Conservation (phyloP, 2,888 invertebrate species). For the Thereva unica region DNA sequence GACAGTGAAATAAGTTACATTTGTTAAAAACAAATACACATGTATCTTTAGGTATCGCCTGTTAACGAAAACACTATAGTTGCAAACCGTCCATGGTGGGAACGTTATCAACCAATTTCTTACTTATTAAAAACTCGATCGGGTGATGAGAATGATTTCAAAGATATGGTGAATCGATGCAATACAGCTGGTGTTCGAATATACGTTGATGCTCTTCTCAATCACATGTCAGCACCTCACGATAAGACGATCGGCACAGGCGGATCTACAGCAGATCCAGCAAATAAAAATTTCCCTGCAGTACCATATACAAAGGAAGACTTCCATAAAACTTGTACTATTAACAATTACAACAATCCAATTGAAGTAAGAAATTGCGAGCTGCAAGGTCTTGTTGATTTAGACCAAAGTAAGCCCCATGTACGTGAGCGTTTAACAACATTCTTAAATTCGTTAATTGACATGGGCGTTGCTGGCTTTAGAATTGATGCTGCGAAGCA, state of each 20-base stretch:
- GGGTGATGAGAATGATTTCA: conserved; percentile 73
- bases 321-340: conserved; percentile 70
- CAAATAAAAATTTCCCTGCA: conserved; percentile 61
- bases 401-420: conserved; percentile 69
- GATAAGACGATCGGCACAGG: conserved; percentile 63
- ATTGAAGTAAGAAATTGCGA: conserved; percentile 72
- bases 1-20: background rate
- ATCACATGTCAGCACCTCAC: conserved; percentile 76
- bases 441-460: conserved; percentile 54
- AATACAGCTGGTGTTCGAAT: conserved; percentile 80
- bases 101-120: conserved; percentile 85
- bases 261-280: conserved; percentile 65
- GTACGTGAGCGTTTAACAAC: conserved; percentile 66
- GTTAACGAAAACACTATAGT: conserved; percentile 72
- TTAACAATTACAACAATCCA: conserved; percentile 69
- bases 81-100: conserved; percentile 79
- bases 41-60: conserved; percentile 64
- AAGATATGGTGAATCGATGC: conserved; percentile 77
- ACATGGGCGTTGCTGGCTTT: conserved; percentile 82
- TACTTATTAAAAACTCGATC: conserved; percentile 77
- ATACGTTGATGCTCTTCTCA: conserved; percentile 81
- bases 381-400: conserved; percentile 72
- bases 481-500: conserved; percentile 79
- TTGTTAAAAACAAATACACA: background rate
- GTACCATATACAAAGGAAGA: conserved; percentile 70